phyloP scores from a whole-genome alignment of 2,113 vertebrate genomes.

The Rhinopithecus roxellana region DNA sequence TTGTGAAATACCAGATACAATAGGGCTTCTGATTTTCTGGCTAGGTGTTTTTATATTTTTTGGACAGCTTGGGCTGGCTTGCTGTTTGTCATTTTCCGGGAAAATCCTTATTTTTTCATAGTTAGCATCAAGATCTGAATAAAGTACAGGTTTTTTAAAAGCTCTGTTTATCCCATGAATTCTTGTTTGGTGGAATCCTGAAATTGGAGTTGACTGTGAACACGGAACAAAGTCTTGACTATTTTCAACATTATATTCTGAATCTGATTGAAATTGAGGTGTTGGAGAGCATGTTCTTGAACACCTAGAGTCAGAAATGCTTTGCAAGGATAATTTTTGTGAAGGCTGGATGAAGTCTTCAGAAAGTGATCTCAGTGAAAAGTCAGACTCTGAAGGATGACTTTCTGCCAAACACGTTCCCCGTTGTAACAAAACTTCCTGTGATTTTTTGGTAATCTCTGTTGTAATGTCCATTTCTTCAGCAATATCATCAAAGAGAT shows the following conservation, averaged over 20 bases:
- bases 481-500: constrained; percentile 85
- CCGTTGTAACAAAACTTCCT: constrained; percentile 17
- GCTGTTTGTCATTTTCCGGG: constrained; percentile 65
- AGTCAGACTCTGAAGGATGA: constrained; percentile 38
- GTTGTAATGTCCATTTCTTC: constrained; percentile 53
- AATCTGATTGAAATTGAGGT: constrained; percentile 28
- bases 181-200: constrained; percentile 65
- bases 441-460: constrained; percentile 66
- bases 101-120: constrained; percentile 63
- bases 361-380: constrained; percentile 31
- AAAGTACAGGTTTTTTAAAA: constrained; percentile 63
- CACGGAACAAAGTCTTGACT: constrained; percentile 82
- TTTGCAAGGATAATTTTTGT: background rate
- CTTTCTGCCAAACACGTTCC: constrained; percentile 61
- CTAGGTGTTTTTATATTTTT: constrained; percentile 34
- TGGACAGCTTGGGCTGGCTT: background rate
- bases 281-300: constrained; percentile 61
- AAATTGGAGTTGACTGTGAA: constrained; percentile 88
- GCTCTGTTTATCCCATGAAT: constrained; percentile 33
- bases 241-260: constrained; percentile 63
- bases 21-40: background rate
- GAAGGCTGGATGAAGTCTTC: constrained; percentile 41
- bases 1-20: background rate
- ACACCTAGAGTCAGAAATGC: background rate
- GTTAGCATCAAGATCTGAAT: constrained; percentile 59